phyloP scores from a whole-genome alignment of 2,888 invertebrate species.

The Perdita meconis region DNA sequence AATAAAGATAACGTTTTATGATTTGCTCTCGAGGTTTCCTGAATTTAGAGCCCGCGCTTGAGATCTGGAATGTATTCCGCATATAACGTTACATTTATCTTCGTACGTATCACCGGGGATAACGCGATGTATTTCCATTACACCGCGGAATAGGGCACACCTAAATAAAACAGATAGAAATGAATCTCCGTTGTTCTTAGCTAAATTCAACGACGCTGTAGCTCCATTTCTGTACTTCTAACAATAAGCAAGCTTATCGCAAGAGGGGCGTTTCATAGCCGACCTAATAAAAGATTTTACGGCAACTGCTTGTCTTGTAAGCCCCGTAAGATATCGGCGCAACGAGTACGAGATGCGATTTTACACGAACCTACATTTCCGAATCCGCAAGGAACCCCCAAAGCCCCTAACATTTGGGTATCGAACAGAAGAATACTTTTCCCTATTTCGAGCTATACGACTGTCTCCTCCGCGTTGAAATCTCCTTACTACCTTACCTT shows the following conservation, averaged over 20 bases:
- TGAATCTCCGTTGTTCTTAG: not conserved
- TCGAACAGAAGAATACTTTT: not conserved
- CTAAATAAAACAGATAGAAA: not conserved
- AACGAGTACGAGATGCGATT: slow-evolving; percentile 4
- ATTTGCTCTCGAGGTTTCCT: not conserved
- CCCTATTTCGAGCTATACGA: not conserved
- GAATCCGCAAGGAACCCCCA: slow-evolving; percentile 10
- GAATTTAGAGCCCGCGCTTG: not conserved
- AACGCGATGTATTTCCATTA: not conserved
- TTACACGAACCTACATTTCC: slow-evolving; percentile 10
- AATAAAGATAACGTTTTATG: too few species aligned
- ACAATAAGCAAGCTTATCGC: slow-evolving; percentile 17
- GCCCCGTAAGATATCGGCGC: slow-evolving; percentile 4
- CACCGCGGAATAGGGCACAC: not conserved
- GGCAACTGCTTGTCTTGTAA: slow-evolving; percentile 26
- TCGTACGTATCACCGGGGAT: not conserved
- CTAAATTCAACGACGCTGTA: slow-evolving; percentile 16
- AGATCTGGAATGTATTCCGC: not conserved
- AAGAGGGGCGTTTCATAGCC: slow-evolving; percentile 14
- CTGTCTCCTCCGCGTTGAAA: slow-evolving; percentile 11
- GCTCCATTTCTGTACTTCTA: not conserved
- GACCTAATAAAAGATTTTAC: slow-evolving; percentile 31
- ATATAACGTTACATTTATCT: not conserved
- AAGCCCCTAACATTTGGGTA: slow-evolving; percentile 22
- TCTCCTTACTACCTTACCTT: slow-evolving; percentile 8